phyloP scores from a whole-genome alignment of 1,140 invertebrate species.

The Hyles euphorbiae region DNA sequence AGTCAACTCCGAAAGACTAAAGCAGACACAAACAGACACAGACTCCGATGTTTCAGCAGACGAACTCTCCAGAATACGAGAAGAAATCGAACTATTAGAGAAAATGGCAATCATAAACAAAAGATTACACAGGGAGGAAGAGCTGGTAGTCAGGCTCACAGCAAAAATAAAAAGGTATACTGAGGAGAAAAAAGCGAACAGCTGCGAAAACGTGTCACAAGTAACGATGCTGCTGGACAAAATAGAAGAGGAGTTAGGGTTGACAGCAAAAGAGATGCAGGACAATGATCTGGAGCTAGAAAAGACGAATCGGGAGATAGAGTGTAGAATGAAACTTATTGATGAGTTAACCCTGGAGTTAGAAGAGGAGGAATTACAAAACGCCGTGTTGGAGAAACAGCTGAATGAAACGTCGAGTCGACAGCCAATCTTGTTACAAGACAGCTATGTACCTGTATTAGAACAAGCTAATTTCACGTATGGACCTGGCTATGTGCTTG shows the following conservation, averaged over 20 bases:
- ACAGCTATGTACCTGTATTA: constrained; percentile 64
- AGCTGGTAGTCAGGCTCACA: constrained; percentile 79
- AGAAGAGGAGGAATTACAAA: constrained; percentile 78
- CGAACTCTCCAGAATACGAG: constrained; percentile 73
- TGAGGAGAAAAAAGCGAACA: constrained; percentile 76
- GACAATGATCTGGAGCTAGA: constrained; percentile 77
- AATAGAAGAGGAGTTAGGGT: constrained; percentile 75
- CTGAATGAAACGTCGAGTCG: constrained; percentile 63
- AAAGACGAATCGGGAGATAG: constrained; percentile 79
- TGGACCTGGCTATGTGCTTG: constrained; percentile 56
- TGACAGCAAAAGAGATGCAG: constrained; percentile 80
- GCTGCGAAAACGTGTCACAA: constrained; percentile 73
- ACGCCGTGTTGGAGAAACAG: constrained; percentile 59
- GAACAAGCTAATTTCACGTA: constrained; percentile 46
- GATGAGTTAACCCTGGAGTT: constrained; percentile 80
- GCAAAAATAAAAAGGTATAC: constrained; percentile 81
- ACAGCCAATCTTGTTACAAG: constrained; percentile 63
- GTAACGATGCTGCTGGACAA: constrained; percentile 71
- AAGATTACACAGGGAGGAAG: constrained; percentile 82
- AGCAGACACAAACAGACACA: constrained; percentile 72
- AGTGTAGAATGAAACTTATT: constrained; percentile 78
- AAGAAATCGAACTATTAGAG: constrained; percentile 81
- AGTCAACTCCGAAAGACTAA: constrained; percentile 71
- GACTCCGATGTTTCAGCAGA: constrained; percentile 71
- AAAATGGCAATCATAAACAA: constrained; percentile 84